Evolutionary conservation across 2,113 vertebrate genomes (phyloP).

Genomic region (Porphyrio hochstetteri): DNA sequence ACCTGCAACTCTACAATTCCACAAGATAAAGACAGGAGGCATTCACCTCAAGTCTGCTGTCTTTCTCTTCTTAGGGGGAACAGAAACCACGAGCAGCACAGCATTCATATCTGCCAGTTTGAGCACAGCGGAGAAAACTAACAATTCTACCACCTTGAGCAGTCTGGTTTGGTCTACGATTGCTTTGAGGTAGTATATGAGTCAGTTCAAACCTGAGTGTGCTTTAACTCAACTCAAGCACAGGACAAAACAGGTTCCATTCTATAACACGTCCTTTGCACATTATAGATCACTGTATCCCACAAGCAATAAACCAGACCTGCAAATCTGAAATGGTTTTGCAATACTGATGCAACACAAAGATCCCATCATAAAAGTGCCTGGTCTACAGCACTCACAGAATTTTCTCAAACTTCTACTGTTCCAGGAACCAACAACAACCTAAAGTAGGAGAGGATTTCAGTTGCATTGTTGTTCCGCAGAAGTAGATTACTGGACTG

Average conservation of each 20-base stretch:
- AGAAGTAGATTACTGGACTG: not conserved
- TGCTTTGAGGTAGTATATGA: not conserved
- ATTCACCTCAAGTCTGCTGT: not conserved
- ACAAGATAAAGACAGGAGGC: not conserved
- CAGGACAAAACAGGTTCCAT: not conserved
- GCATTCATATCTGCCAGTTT: rapidly evolving
- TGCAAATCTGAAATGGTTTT: not conserved
- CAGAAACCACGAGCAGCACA: not conserved
- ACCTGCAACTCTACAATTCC: not conserved
- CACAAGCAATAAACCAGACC: not conserved
- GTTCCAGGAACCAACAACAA: not conserved
- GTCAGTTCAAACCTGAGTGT: not conserved
- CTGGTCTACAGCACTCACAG: not conserved
- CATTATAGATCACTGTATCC: not conserved
- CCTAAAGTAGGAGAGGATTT: not conserved
- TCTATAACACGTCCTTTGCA: not conserved
- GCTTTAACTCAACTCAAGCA: not conserved
- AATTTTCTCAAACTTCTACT: not conserved
- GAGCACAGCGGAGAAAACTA: not conserved
- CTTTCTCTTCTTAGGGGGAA: not conserved
- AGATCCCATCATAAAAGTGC: not conserved
- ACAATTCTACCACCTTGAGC: not conserved
- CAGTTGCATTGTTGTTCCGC: not conserved
- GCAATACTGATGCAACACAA: not conserved
- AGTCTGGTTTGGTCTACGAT: not conserved